Base-by-base conservation (phyloP, 2,797 vertebrate species). In the Gobionotothen gibberifrons region DNA sequence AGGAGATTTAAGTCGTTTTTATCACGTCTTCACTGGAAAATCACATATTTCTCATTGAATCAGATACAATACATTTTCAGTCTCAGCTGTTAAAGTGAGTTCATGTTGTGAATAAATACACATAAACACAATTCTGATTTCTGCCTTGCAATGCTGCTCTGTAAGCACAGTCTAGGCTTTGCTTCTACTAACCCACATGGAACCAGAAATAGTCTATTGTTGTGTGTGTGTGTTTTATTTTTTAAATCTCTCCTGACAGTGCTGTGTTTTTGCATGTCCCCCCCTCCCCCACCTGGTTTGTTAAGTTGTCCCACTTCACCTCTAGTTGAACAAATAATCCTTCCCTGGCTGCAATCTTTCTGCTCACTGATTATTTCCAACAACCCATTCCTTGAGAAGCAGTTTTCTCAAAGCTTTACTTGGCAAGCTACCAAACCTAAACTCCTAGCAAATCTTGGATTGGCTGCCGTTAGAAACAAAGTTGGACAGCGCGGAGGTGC, bases 341-440 rank as follows among this genome's bases (percentile, higher is more conserved):
- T 69, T 74, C 57, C 52, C 46, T 76, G 65, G 79, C 82, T 87
- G 72, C 64, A 67, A 36, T 74, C 2, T 73, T 79, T 84, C 68
- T 78, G 53, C 77, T 85, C 36, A 71, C 79, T 80, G 58, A 81
- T 60, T 61, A 36, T 76, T 68, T 81, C 36, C 59, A 65, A 52
- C 60, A 59, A 36, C 32, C 22, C 44, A 40, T 59, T 78, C 58
- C 72, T 60, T 70, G 80, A 84, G 64, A 65, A 65, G 78, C 82
- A 67, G 61, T 79, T 85, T 78, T 61, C 78, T 76, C 15, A 74
- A 46, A 83, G 78, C 74, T 86, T 63, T 70, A 65, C 51, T 75
- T 71, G 54, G 46, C 76, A 64, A 76, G 46, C 67, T 78, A 36
- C 62, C 76, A 48, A 43, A 63, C 40, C 75, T 65, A 51, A 66